Evolutionary conservation across 2,888 invertebrate species (phyloP), one percentile per base, ranked within the genome.

Genomic region (Heteropelma amictum): DNA sequence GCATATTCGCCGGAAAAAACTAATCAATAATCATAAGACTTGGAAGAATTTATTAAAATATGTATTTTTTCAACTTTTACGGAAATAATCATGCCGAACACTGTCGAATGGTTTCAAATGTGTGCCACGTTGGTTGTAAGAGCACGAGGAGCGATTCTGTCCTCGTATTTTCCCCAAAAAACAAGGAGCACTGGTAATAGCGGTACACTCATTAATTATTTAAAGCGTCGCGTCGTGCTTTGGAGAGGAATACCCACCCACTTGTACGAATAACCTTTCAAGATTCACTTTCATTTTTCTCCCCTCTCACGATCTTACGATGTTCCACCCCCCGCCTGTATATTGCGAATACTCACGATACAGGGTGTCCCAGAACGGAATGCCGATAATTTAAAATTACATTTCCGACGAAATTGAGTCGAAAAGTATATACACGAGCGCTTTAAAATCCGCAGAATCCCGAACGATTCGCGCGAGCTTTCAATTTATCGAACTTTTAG

Each of bases 241-340:
- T 63, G 67, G 68, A 67, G 40, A 64, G 45, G 45, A 58, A 58
- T 54, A 56, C 53, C 45, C 42, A 61, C 64, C 77, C 79, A 75
- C 81, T 80, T 80, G 79, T 80, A 79, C 80, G 83, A 83, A 83
- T 80, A 82, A 80, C 82, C 80, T 82, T 83, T 84, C 81, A 82
- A 83, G 80, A 84, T 85, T 85, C 83, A 82, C 83, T 85, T 85
- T 84, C 82, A 81, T 83, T 84, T 84, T 81, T 60, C 26, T 60
- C 40, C 47, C 60, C 68, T 61, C 61, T 40, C 19, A 42, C 53
- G 49, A 35, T 60, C 33, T 42, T 58, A 51, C 56, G 58, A 42
- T 69, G 58, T 72, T 60, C 40, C 28, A 40, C 61, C 19, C 54
- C 19, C 28, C 26, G 49, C 14, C 38, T n/a, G 23, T 49, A 42